Conservation (phyloP, 2,113 vertebrate genomes). For the Pedetes capensis region DNA sequence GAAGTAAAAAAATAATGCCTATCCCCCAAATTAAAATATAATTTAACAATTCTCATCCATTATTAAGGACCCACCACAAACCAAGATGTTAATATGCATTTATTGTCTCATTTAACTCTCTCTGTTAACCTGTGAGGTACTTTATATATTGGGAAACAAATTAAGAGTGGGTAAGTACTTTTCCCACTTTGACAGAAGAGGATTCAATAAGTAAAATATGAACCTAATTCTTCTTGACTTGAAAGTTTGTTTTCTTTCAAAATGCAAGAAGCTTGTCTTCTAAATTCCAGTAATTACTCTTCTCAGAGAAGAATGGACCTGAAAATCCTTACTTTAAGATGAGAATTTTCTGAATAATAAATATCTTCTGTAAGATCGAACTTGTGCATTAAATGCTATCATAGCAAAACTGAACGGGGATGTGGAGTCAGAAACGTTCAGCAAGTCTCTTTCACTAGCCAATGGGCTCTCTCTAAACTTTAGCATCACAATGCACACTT, state of each 20-base stretch:
- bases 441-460: not conserved
- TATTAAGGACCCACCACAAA: not conserved
- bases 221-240: not conserved
- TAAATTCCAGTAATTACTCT: not conserved
- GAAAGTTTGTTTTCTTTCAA: conserved; percentile 5
- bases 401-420: not conserved
- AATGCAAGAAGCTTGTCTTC: not conserved
- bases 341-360: conserved; percentile 19
- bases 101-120: not conserved
- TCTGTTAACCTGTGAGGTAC: not conserved
- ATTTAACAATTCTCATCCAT: not conserved
- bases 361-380: not conserved
- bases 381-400: not conserved
- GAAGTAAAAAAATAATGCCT: not conserved
- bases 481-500: not conserved
- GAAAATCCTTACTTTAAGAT: not conserved
- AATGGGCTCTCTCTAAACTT: not conserved
- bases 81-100: not conserved
- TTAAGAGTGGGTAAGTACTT: not conserved
- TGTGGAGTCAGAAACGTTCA: not conserved
- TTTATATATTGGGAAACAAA: not conserved
- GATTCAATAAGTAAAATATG: not conserved
- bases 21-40: not conserved
- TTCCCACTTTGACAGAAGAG: not conserved
- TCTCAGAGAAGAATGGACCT: not conserved